These are phyloP conservation scores for Agelas oroides DNA, from an alignment of 37 sponge, comb jelly and placozoan genomes.

Conservation along the genomic window DNA sequence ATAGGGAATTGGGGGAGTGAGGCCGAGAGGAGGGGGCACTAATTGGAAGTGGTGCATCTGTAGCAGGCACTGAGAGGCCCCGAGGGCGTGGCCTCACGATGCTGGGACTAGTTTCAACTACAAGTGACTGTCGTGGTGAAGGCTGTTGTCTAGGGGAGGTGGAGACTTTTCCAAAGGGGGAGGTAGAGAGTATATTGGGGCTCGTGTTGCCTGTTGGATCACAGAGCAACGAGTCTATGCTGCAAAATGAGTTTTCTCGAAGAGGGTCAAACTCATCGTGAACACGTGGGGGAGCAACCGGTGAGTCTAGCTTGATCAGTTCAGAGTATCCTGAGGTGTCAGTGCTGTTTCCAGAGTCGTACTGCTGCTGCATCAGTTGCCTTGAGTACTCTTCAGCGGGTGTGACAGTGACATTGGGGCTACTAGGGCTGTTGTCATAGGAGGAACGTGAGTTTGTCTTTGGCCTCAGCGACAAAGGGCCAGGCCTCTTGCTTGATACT, in stretches of 20 bases:
- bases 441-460: not conserved
- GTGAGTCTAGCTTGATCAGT: slow-evolving; percentile 30
- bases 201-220: not conserved
- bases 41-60: not conserved
- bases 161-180: not conserved
- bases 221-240: slow-evolving; percentile 38
- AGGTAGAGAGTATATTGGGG: not conserved
- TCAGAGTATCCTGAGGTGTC: slow-evolving; percentile 43
- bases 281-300: not conserved
- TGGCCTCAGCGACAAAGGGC: not conserved
- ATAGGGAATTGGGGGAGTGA: not conserved
- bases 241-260: not conserved
- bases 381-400: not conserved
- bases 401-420: slow-evolving; percentile 38
- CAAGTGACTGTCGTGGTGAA: not conserved
- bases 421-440: slow-evolving; percentile 33
- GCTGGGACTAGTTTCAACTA: slow-evolving; percentile 12
- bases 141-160: not conserved
- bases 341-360: slow-evolving; percentile 62
- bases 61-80: not conserved
- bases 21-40: slow-evolving; percentile 47
- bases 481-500: no score
- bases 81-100: slow-evolving; percentile 57
- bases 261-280: slow-evolving; percentile 46
- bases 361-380: not conserved